Evolutionary conservation across 2,888 invertebrate species (phyloP).

Genomic region (Spialia ferax): DNA sequence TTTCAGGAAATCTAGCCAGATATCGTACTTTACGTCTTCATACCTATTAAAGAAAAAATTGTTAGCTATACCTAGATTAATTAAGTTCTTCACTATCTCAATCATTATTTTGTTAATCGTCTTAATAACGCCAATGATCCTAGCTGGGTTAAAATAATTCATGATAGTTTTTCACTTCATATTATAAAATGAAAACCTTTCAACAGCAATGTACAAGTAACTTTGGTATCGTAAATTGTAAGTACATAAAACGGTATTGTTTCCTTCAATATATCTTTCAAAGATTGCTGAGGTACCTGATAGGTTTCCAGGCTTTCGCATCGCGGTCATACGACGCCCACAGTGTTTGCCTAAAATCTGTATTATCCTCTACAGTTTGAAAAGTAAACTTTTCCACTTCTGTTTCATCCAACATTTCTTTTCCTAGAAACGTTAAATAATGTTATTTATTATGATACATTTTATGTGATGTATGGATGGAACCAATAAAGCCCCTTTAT

Average conservation of each 20-base stretch:
- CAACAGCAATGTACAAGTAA: too few relatives aligned
- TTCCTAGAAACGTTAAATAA: constrained; percentile 51
- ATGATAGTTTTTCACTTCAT: too few relatives aligned
- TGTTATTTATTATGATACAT: too few relatives aligned
- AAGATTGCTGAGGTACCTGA: constrained; percentile 55
- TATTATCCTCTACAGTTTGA: constrained; percentile 37
- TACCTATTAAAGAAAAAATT: constrained; percentile 52
- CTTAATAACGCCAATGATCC: too few relatives aligned
- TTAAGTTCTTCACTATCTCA: neutral
- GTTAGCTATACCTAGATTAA: neutral
- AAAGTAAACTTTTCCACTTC: constrained; percentile 57
- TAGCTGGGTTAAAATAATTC: too few relatives aligned
- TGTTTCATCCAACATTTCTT: constrained; percentile 54
- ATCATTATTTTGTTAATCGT: too few relatives aligned
- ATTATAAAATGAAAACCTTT: too few relatives aligned
- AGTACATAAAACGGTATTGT: too few relatives aligned
- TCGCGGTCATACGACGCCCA: constrained; percentile 58
- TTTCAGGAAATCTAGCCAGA: constrained; percentile 55
- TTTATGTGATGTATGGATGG: too few relatives aligned
- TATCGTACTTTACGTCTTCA: constrained; percentile 56
- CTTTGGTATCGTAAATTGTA: too few relatives aligned
- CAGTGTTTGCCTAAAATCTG: constrained; percentile 49
- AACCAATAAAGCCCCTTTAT: neutral
- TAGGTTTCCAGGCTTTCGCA: constrained; percentile 56
- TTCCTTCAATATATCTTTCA: too few relatives aligned